Evolutionary conservation across 1,140 invertebrate species (phyloP).

Genomic region (Helicoverpa zea): DNA sequence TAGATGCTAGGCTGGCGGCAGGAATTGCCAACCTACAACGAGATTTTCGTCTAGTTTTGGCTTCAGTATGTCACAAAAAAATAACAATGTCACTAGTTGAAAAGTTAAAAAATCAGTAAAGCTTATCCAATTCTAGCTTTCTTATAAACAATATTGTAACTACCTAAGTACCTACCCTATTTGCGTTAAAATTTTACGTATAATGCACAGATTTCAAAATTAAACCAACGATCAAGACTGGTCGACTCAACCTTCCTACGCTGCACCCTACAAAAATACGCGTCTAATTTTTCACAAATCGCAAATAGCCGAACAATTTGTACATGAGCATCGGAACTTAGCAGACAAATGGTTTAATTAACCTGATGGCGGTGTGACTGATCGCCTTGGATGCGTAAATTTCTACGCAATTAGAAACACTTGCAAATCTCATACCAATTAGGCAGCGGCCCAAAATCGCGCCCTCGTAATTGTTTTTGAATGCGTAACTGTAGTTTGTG

Average conservation of each 20-base stretch:
- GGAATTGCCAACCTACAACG: too few species aligned
- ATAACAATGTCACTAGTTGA: too few species aligned
- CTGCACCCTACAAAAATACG: slow-evolving; percentile 44
- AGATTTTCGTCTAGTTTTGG: too few species aligned
- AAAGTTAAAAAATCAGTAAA: too few species aligned
- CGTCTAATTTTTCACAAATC: slow-evolving; percentile 52
- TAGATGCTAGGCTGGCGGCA: too few species aligned
- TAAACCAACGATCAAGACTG: slow-evolving; percentile 12
- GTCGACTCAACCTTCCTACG: background rate
- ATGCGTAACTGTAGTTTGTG: slow-evolving; percentile 78
- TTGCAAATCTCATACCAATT: slow-evolving; percentile 87
- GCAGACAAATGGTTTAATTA: slow-evolving; percentile 86
- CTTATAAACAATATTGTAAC: too few species aligned
- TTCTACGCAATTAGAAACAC: slow-evolving; percentile 85
- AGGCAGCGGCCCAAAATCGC: slow-evolving; percentile 83
- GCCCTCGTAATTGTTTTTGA: slow-evolving; percentile 86
- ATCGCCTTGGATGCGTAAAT: slow-evolving; percentile 81
- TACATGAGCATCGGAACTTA: slow-evolving; percentile 65
- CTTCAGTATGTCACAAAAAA: too few species aligned
- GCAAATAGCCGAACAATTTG: slow-evolving; percentile 46
- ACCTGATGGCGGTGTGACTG: slow-evolving; percentile 84
- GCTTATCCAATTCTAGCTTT: too few species aligned
- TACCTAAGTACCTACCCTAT: too few species aligned
- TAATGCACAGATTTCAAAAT: background rate
- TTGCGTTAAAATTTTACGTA: too few species aligned